Conservation (phyloP, 2,113 vertebrate genomes). For the Piliocolobus tephrosceles region DNA sequence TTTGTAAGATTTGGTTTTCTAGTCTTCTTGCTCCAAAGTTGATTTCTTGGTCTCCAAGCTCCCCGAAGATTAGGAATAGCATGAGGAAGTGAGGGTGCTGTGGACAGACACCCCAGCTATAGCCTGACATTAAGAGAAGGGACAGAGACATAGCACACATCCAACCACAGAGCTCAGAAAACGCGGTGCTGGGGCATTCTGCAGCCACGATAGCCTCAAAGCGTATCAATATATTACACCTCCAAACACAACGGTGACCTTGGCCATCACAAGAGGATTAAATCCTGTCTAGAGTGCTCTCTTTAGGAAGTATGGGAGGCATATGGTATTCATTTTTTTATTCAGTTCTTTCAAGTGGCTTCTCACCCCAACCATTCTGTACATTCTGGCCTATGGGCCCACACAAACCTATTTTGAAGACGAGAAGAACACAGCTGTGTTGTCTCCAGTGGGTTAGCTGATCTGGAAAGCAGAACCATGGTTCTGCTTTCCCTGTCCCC, state of each 20-base stretch:
- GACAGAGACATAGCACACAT: accelerated
- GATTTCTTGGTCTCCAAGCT: neutral
- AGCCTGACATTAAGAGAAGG: neutral
- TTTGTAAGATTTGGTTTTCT: neutral
- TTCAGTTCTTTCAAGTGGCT: neutral
- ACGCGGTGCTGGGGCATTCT: accelerated
- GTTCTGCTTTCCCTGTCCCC: neutral
- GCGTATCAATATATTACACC: neutral
- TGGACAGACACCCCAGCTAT: neutral
- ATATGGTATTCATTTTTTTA: neutral
- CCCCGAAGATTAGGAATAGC: neutral
- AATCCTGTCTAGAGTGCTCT: neutral
- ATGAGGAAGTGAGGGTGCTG: neutral
- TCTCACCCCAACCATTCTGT: neutral
- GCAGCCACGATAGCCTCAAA: neutral
- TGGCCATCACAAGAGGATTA: neutral
- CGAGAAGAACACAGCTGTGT: neutral
- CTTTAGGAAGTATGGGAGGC: neutral
- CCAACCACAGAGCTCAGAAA: neutral
- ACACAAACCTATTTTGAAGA: neutral
- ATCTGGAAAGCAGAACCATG: neutral
- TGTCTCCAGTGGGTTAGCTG: neutral
- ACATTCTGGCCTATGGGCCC: neutral
- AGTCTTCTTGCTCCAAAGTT: neutral
- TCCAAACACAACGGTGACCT: neutral